Base-by-base conservation (phyloP, 2,113 vertebrate genomes). In the Scartelaos histophorus region DNA sequence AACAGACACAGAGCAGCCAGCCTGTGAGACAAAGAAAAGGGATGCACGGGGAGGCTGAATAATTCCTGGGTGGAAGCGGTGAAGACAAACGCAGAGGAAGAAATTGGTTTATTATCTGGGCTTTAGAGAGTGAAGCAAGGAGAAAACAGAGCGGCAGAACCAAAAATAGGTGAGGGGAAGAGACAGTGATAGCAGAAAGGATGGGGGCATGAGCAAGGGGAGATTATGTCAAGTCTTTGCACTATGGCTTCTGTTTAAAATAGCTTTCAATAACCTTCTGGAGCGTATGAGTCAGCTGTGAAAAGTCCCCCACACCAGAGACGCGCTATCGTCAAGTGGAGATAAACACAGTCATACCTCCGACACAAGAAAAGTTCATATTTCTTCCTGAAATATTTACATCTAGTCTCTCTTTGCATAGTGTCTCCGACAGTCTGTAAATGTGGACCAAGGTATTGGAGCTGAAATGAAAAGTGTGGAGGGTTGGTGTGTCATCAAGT, bases 31-130 rank as follows among this genome's bases (percentile, higher is more conserved):
- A 85, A 81, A 81, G 79, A 82, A 65, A 69, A 80, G 74, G 75
- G 73, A 79, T 64, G 78, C 13, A 3, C 73, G 66, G 72, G 67
- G 56, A 58, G 56, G 74, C 73, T 77, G 80, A 89, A 82, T 88
- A 78, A 85, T 85, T 90, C 74, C 74, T 82, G 49, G 78, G 84
- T 66, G 75, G 80, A 67, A 78, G 71, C 77, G 82, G 76, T 79
- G 78, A 84, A 83, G 79, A 88, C 83, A 82, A 85, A 80, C 71
- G 74, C 84, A 70, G 78, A 64, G 69, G 75, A 67, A 87, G 84
- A 88, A 89, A 86, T 85, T 84, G 84, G 74, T 90, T 90, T 90
- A 82, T 90, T 90, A 89, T 90, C 87, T 86, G 73, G 77, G 83
- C 79, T 90, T 64, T 85, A 88, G 77, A 75, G 71, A 73, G 69